Conservation (phyloP, 2,113 vertebrate species). For the Guaruba guarouba region DNA sequence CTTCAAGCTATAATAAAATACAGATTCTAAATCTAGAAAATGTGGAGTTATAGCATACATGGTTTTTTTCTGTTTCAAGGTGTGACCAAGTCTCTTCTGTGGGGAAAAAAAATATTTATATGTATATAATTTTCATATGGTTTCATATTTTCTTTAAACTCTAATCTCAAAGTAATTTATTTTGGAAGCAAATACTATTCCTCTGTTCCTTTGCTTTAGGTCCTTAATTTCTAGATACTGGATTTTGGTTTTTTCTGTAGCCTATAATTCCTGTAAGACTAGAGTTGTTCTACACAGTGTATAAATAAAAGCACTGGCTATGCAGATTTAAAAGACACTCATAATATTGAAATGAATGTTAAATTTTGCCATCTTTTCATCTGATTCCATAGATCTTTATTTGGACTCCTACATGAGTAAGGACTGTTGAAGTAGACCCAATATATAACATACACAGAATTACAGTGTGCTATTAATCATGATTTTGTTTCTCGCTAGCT, state of each 20-base stretch:
- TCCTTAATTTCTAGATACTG: background rate
- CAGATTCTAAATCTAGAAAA: background rate
- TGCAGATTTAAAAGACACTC: background rate
- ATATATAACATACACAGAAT: background rate
- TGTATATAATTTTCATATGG: background rate
- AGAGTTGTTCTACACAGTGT: background rate
- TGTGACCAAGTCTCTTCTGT: background rate
- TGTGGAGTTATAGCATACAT: fast-evolving
- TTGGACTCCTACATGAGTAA: background rate
- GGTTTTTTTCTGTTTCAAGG: background rate
- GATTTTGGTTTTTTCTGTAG: background rate
- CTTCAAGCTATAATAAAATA: background rate
- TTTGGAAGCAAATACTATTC: background rate
- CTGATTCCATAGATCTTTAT: background rate
- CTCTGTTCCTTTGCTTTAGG: background rate
- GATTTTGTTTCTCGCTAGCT: background rate
- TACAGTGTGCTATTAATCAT: slow-evolving; percentile 1
- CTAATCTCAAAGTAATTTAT: background rate
- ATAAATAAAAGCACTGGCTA: background rate
- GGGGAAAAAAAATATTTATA: background rate
- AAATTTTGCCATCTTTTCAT: background rate
- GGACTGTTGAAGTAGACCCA: background rate
- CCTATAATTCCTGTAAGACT: background rate
- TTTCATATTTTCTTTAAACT: background rate
- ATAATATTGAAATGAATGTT: background rate